Evolutionary conservation across 92 coral and sea anemone genomes (phyloP).

Genomic region (Siderastrea radians): DNA sequence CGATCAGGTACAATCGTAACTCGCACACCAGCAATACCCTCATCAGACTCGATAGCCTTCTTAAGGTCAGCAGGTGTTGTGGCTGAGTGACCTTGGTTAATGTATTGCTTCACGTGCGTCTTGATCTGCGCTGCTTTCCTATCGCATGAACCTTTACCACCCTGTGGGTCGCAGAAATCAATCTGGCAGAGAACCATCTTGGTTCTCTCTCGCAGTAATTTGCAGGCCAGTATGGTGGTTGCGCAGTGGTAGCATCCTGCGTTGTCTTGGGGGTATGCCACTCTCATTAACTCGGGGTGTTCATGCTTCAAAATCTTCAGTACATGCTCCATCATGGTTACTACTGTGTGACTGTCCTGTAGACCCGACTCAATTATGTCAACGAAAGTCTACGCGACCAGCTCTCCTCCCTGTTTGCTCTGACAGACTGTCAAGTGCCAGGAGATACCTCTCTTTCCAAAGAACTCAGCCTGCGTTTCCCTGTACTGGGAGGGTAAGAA

Average conservation of each 20-base stretch:
- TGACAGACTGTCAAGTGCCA: conserved; percentile 65
- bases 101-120: neutral
- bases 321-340: conserved; percentile 63
- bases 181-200: no score
- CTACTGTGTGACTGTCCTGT: conserved; percentile 66
- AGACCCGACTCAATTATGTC: conserved; percentile 61
- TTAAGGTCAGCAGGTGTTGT: conserved; percentile 57
- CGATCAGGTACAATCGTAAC: conserved; percentile 10
- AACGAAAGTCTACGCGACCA: conserved; percentile 54
- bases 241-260: no score
- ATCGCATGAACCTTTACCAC: no score
- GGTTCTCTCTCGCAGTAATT: no score
- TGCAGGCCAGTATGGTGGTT: no score
- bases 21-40: conserved; percentile 56
- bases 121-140: no score
- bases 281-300: conserved; percentile 34
- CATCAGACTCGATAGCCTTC: conserved; percentile 57
- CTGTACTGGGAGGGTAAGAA: conserved; percentile 51
- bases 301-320: conserved; percentile 48
- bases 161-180: no score
- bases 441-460: conserved; percentile 70
- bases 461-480: conserved; percentile 62
- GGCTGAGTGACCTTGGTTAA: conserved; percentile 67
- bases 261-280: no score
- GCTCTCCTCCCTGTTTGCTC: conserved; percentile 37